Base-by-base conservation (phyloP, 2,113 vertebrate genomes). In the Monarcha castaneiventris region DNA sequence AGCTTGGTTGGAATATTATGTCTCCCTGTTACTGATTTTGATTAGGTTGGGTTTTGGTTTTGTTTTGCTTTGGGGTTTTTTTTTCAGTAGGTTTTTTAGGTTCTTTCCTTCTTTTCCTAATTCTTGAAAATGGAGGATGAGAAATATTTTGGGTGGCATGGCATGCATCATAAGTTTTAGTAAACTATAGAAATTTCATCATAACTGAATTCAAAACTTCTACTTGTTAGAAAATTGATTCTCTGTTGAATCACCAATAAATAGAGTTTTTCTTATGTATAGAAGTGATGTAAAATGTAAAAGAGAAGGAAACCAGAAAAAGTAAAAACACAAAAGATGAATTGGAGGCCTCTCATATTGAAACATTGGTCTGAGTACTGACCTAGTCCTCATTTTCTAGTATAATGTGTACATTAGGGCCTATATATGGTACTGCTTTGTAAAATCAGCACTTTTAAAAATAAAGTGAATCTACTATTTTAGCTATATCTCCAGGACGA, bases 31-130 rank as follows among this genome's bases (percentile, higher is more conserved):
- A 52, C 6, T 61, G 26, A 30, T 48, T 63, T 89, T 51, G 3
- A 48, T 46, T 64, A 37, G 2, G 3, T 19, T 75, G 4, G 6
- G 6, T 25, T 20, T 52, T 6, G 20, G 16, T 71, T 46, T 58
- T 26, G 2, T 3, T 48, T n/a, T 3, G 15, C 6, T 10, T 30
- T 37, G 6, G 2, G 1, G 1, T 32, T 51, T 49, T 51, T 56
- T 41, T 23, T 10, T 4, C 5, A 10, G 6, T 29, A 51, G 4
- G 0, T 11, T 76, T 76, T 75, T 61, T 44, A 29, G 2, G 3
- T 7, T 37, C 54, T 43, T 64, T 27, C 1, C 16, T 61, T 55
- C 1, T 55, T 76, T 72, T 74, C 17, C 23, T 48, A 82, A 62
- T 43, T 21, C 12, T 75, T 73, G 59, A 44, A 58, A 82, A 26